Evolutionary conservation across 2,888 invertebrate species (phyloP), one percentile per base, ranked within the genome.

Genomic region (Noctua pronuba): DNA sequence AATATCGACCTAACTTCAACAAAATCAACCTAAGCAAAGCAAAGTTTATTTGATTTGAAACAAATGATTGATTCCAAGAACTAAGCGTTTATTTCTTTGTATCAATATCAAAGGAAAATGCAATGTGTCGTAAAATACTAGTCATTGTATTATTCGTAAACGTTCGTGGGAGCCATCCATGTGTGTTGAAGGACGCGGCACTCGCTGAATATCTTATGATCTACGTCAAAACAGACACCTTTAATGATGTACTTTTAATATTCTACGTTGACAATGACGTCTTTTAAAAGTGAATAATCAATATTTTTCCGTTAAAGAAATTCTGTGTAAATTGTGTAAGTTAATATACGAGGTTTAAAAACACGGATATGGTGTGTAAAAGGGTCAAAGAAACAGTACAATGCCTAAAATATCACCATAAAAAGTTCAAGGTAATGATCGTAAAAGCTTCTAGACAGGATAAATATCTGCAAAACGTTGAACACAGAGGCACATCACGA

Each of bases 201-300:
- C 75, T 60, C 80, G 73, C 77, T 91, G 85, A 91, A 92, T 92
- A 82, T 85, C 88, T 91, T 85, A 92, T 89, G 84, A 80, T n/a
- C 31, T 38, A 82, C 60, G 68, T 76, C 58, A 77, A 86, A 67
- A 79, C 68, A 66, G 52, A 77, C 58, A 70, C n/a, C 38, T 76
- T 67, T 67, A 70, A 77, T 38, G 13, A 73, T 52, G 31, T 62
- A 64, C 16, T 65, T 86, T 71, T 58, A 77, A 80, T 64, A 75
- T 77, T 85, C 41, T 58, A 71, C 55, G 6, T 67, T 64, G 55
- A 69, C 46, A 58, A 44, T 46, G 66, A 66, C 55, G 16, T 71
- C n/a, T 67, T 41, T 49, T 76, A 31, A 62, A 38, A 11, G 35
- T 41, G 31, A 58, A 49, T 31, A 58, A 65, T 65, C 28, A 44